Evolutionary conservation across 30 jellyfish, hydroid and myxozoan species (phyloP).

Genomic region (Sanderia malayensis): DNA sequence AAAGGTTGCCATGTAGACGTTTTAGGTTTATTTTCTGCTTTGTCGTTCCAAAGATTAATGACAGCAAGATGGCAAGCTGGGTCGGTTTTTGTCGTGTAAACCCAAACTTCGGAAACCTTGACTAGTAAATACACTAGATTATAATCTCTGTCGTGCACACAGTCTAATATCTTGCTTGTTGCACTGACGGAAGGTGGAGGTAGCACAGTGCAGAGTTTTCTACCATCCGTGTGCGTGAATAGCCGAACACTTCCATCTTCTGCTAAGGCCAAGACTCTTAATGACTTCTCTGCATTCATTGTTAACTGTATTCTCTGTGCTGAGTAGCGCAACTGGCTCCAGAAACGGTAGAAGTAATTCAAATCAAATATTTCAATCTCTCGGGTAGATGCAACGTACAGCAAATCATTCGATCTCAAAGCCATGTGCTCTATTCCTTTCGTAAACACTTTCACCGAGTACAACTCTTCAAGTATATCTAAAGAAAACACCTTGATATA

Average conservation of each 20-base stretch:
- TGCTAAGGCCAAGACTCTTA: constrained; percentile 42
- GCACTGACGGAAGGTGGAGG: constrained; percentile 79
- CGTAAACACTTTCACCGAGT: constrained; percentile 41
- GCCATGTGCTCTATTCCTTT: constrained; percentile 74
- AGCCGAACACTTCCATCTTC: constrained; percentile 54
- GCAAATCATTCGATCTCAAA: constrained; percentile 19
- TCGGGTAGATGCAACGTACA: constrained; percentile 56
- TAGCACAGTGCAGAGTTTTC: constrained; percentile 56
- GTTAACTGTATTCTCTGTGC: constrained; percentile 48
- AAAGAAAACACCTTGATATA: constrained; percentile 62
- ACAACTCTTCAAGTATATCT: constrained; percentile 66
- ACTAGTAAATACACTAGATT: constrained; percentile 59
- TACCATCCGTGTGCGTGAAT: constrained; percentile 37
- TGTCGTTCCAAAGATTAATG: constrained; percentile 15
- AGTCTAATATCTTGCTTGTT: constrained; percentile 28
- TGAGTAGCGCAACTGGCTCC: constrained; percentile 72
- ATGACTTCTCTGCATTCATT: constrained; percentile 15
- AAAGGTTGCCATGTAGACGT: background rate
- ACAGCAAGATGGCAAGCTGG: constrained; percentile 80
- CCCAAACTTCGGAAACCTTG: constrained; percentile 55
- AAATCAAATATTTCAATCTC: constrained; percentile 62
- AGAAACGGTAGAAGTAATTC: constrained; percentile 62
- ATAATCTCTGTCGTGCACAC: constrained; percentile 64
- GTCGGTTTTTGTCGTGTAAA: constrained; percentile 74
- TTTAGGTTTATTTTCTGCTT: background rate